phyloP scores from a whole-genome alignment of 2,797 vertebrate species.

The Peromyscus attwateri region DNA sequence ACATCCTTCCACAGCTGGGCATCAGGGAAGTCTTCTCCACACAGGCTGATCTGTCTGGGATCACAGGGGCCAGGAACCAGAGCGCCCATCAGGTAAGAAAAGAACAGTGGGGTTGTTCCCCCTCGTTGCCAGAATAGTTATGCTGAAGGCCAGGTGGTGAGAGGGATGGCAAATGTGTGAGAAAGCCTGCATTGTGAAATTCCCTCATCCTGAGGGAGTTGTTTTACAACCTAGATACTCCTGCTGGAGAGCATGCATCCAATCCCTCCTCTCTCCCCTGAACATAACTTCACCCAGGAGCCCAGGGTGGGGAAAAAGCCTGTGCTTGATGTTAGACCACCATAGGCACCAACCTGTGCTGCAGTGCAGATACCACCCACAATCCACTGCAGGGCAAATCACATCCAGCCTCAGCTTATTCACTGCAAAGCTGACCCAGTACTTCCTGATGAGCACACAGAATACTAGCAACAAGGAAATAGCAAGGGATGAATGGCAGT shows the following conservation, averaged over 20 bases:
- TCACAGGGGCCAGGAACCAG: background rate
- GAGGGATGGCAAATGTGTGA: accelerated
- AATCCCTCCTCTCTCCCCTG: background rate
- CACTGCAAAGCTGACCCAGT: background rate
- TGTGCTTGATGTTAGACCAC: background rate
- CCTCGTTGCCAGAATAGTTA: background rate
- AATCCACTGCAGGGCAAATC: background rate
- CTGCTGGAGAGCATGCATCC: accelerated
- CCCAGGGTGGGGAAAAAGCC: accelerated
- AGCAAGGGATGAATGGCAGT: background rate
- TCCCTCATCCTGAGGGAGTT: background rate
- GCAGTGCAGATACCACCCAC: background rate
- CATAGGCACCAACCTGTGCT: accelerated
- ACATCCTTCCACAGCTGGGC: constrained; percentile 28
- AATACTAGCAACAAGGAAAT: too few species aligned
- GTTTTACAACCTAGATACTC: too few species aligned
- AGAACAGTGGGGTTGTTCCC: accelerated
- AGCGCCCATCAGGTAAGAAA: constrained; percentile 43
- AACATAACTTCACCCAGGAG: background rate
- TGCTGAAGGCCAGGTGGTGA: accelerated
- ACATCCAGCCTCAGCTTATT: too few species aligned
- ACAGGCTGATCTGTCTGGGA: constrained; percentile 53
- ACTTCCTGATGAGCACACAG: too few species aligned
- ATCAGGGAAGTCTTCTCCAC: background rate
- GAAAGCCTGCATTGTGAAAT: background rate